These are phyloP conservation scores for Parasteatoda lunata DNA, from an alignment of 2,888 invertebrate species.

Conservation along the genomic window DNA sequence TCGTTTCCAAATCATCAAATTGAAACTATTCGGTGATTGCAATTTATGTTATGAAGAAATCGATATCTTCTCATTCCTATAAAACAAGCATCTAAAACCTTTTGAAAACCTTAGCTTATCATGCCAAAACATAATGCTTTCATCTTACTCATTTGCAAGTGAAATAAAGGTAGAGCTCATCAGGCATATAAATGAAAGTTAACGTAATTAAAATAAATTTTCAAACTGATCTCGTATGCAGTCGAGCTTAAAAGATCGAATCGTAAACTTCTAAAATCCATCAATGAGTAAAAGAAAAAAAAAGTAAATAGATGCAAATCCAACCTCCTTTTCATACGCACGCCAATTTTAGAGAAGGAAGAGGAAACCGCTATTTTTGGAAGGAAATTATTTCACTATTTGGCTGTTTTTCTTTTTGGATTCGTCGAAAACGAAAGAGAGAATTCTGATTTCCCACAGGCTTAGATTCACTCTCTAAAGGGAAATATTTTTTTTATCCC, in stretches of 20 bases:
- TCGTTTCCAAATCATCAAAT: no score
- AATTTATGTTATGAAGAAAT: no score
- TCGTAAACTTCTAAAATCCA: neutral
- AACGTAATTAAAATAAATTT: neutral
- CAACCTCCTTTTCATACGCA: slow-evolving; percentile 8
- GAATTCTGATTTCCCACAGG: slow-evolving; percentile 59
- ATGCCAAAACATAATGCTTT: no score
- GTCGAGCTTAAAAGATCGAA: neutral
- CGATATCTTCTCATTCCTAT: no score
- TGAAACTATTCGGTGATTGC: no score
- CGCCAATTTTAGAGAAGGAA: slow-evolving; percentile 23
- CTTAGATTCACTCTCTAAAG: slow-evolving; percentile 23
- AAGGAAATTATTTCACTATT: slow-evolving; percentile 48
- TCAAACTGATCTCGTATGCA: neutral
- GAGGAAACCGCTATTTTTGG: slow-evolving; percentile 41
- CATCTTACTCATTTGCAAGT: no score
- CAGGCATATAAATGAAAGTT: neutral
- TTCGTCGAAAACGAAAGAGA: slow-evolving; percentile 2
- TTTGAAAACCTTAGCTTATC: no score
- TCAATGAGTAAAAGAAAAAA: neutral
- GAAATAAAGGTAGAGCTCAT: neutral
- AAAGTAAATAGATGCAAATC: slow-evolving; percentile 46
- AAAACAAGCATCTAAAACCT: no score
- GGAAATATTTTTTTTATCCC: slow-evolving; percentile 4
- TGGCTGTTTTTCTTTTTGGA: slow-evolving; percentile 37